Evolutionary conservation across 2,888 invertebrate genomes (phyloP), one percentile per base, ranked within the genome.

Genomic region (Epsilonema sp.): DNA sequence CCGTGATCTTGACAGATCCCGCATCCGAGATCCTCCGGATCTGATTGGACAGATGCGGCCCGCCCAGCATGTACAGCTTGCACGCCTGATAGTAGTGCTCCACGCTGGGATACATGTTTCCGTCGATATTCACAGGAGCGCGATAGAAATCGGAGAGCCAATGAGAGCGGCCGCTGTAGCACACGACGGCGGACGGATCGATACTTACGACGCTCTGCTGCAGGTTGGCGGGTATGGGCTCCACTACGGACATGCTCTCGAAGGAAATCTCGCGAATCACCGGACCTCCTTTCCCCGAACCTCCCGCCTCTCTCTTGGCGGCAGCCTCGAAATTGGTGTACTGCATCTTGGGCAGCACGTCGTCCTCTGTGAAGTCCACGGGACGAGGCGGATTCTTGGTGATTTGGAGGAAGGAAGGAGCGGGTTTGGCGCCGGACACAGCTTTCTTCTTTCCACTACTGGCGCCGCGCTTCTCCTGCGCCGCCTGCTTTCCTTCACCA

Each of bases 71-170:
- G 46, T 51, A 58, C 39, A 58, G 25, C 24, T 42, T 39, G 44
- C 47, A 50, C 3, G 47, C 49, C 38, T 50, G 47, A 52, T 60
- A 60, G 51, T 60, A 60, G 46, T 60, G 59, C 48, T 60, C 60
- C 1, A 60, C 58, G 1, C 56, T 54, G 23, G 51, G 54, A 49
- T 60, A 60, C 5, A 45, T 41, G 46, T 54, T 46, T 23, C 56
- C 56, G 41, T 58, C 56, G 26, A 58, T 52, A 2, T 26, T 38
- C 16, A 58, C 42, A 13, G 23, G 42, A 8, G 52, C 31, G 24
- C 37, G 37, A 46, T 46, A 54, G 40, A 58, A 50, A 24, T 49
- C 52, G 44, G 52, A 48, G 22, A 58, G 45, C 42, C 51, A 58
- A 42, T 56, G 49, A 20, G 44, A 23, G 22, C 50, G 51, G n/a